Evolutionary conservation across 2,888 invertebrate species (phyloP), one percentile per base, ranked within the genome.

Genomic region (Ochropacha duplaris): DNA sequence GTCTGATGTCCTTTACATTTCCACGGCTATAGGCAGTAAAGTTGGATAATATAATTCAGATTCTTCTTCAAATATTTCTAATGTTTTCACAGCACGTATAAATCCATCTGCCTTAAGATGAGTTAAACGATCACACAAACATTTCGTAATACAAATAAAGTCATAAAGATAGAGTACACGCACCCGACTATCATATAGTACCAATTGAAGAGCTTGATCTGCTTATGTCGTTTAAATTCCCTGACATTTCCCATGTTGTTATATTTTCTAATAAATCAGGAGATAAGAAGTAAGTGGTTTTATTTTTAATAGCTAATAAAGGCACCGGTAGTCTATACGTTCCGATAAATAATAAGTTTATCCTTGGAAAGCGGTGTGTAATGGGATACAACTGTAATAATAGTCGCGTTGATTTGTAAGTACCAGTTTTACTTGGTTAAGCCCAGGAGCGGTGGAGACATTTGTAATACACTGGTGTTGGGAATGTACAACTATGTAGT

Each of bases 331-430:
- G 59, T 64, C 59, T 65, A 57, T 61, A 64, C 58, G 60, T 59
- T 59, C 58, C 76, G 71, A 86, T 87, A 87, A 87, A 87, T 89
- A 87, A 86, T 81, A 82, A 75, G 82, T 84, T 87, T 84, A 87
- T 85, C 84, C 87, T 74, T 74, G 78, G 83, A 81, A 79, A 84
- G 83, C 75, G 72, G 65, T 57, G 63, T 54, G 78, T 87, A 85
- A 86, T 83, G 83, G 84, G 82, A 81, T 81, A 76, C 74, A 60
- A 68, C 73, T 81, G 81, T 79, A 72, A 79, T 86, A 82, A 85
- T 83, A 71, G 78, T 57, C 62, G 63, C 72, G 84, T 82, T 86
- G 87, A 85, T 87, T 86, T 87, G 85, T 86, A 83, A 83, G 83
- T 78, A 77, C 61, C 58, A 61, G 64, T 57, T 59, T 58, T 66